A percentile compares a stretch with the other conserved stretches of the same genome.
These are phyloP conservation scores for Chironomus striatipennis DNA, from an alignment of 1,140 invertebrate genomes.

Conservation along the genomic window DNA sequence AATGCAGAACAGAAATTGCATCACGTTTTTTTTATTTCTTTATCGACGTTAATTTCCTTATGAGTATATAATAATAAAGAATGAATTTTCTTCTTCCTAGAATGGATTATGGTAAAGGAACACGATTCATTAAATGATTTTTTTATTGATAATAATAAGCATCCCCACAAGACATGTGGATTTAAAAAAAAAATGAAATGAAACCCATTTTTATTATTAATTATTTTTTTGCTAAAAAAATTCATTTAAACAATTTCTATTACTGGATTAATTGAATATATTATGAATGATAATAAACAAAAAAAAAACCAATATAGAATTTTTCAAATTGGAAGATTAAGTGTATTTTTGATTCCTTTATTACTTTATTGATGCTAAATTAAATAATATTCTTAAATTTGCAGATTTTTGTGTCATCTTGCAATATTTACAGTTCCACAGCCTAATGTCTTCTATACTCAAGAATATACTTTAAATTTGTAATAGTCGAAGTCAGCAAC, in stretches of 20 bases:
- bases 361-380: no score
- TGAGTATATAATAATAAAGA: not conserved
- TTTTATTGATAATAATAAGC: not conserved
- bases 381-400: no score
- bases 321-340: slow-evolving; percentile 1
- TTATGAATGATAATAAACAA: not conserved
- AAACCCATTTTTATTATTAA: not conserved
- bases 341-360: no score
- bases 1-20: slow-evolving; percentile 11
- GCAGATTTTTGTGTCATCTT: no score
- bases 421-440: no score
- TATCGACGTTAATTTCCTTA: not conserved
- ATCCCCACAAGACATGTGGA: not conserved
- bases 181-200: not conserved
- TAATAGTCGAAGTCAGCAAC: no score
- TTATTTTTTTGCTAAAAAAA: not conserved
- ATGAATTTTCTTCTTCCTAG: not conserved
- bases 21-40: slow-evolving; percentile 10
- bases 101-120: not conserved
- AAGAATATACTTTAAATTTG: no score
- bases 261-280: slow-evolving; percentile 5
- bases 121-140: no score
- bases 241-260: slow-evolving; percentile 10
- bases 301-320: slow-evolving; percentile 14
- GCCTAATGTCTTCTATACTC: no score